phyloP scores from a whole-genome alignment of 2,113 vertebrate species.

The Ahaetulla prasina region DNA sequence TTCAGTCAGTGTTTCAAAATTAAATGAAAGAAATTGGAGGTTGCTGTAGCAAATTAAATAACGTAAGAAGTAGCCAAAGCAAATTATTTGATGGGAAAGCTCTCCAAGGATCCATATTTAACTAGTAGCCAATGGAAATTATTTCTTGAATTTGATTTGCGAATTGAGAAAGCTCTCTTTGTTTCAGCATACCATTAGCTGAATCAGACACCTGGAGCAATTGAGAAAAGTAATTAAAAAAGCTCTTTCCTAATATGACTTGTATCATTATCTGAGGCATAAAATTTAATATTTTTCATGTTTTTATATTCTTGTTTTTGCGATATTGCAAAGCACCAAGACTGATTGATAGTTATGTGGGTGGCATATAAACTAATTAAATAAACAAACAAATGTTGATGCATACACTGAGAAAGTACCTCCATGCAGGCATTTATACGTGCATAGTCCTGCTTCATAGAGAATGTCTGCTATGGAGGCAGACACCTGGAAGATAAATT shows the following conservation, averaged over 20 bases:
- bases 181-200: not conserved
- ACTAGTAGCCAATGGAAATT: constrained; percentile 2
- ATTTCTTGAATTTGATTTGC: constrained; percentile 3
- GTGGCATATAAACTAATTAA: not conserved
- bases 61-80: constrained; percentile 8
- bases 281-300: not conserved
- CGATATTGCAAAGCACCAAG: not conserved
- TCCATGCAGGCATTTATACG: not conserved
- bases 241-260: not conserved
- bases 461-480: not conserved
- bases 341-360: not conserved
- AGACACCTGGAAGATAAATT: not conserved
- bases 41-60: constrained; percentile 20
- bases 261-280: not conserved
- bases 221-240: not conserved
- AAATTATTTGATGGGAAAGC: constrained; percentile 9
- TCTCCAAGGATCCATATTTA: constrained; percentile 19
- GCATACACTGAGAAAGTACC: not conserved
- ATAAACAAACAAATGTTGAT: not conserved
- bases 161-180: not conserved
- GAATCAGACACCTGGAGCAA: not conserved
- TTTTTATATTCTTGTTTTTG: not conserved
- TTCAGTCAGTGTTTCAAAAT: constrained; percentile 17
- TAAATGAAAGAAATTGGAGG: constrained; percentile 21
- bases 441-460: not conserved